Evolutionary conservation across 1,140 invertebrate species (phyloP).

Genomic region (Eupeodes corollae): DNA sequence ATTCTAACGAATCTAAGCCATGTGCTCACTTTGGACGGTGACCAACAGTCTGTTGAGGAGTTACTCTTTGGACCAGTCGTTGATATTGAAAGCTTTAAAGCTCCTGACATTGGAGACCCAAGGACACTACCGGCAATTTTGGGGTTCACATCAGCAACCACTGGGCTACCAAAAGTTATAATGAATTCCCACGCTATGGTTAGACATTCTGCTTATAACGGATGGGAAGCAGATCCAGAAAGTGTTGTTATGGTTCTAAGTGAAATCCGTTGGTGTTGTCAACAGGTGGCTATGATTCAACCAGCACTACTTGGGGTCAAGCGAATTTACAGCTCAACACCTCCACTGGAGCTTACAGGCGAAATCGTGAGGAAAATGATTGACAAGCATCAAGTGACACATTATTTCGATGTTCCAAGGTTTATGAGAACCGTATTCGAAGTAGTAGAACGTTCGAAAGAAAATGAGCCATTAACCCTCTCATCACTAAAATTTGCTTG

Average conservation of each 20-base stretch:
- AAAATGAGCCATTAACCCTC: not conserved
- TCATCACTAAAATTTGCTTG: not conserved
- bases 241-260: not conserved
- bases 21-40: not conserved
- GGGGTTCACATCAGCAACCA: conserved; percentile 2
- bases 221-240: not conserved
- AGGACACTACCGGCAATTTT: not conserved
- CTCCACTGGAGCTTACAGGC: not conserved
- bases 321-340: not conserved
- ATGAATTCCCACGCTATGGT: not conserved
- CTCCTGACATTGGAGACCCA: not conserved
- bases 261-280: conserved; percentile 1
- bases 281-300: conserved; percentile 1
- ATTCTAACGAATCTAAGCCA: not conserved
- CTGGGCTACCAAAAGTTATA: conserved; percentile 3
- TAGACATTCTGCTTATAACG: not conserved
- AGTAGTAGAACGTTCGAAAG: not conserved
- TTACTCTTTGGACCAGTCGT: not conserved
- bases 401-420: not conserved
- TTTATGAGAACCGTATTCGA: no score
- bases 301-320: not conserved
- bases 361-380: not conserved
- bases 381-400: not conserved
- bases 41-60: not conserved
- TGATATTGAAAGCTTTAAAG: not conserved